Evolutionary conservation across 2,113 vertebrate genomes (phyloP).

Genomic region (Takifugu flavidus): DNA sequence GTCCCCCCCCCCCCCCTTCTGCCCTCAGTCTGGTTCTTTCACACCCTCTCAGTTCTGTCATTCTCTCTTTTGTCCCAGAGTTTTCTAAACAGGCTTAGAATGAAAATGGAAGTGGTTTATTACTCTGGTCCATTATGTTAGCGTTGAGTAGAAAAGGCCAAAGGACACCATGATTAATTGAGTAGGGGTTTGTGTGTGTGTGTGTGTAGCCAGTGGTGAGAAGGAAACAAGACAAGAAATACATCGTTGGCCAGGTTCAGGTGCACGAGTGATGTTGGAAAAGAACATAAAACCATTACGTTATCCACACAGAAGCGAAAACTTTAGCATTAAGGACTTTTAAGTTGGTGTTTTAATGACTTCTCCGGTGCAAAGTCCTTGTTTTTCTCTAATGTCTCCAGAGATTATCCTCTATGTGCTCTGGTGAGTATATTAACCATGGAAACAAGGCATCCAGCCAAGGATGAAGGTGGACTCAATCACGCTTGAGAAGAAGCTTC

Average conservation of each 20-base stretch:
- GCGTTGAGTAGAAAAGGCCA: conserved; percentile 39
- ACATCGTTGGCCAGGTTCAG: too few relatives aligned
- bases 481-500: too few relatives aligned
- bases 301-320: too few relatives aligned
- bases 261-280: too few relatives aligned
- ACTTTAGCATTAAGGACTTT: too few relatives aligned
- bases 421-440: neutral
- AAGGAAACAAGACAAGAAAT: neutral
- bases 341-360: too few relatives aligned
- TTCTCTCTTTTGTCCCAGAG: conserved; percentile 14
- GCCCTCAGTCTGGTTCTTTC: conserved; percentile 18
- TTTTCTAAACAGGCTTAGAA: conserved; percentile 34
- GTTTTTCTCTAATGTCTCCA: too few relatives aligned
- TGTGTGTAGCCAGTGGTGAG: conserved; percentile 1
- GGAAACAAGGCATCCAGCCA: neutral
- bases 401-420: too few relatives aligned
- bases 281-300: too few relatives aligned
- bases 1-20: conserved; percentile 8
- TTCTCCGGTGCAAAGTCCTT: too few relatives aligned
- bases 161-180: conserved; percentile 50
- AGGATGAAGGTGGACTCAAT: too few relatives aligned
- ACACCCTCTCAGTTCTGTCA: neutral
- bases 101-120: conserved; percentile 50
- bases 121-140: conserved; percentile 46
- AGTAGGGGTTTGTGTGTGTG: conserved; percentile 24